Base-by-base conservation (phyloP, 2,888 invertebrate species). In the Patella pellucida region DNA sequence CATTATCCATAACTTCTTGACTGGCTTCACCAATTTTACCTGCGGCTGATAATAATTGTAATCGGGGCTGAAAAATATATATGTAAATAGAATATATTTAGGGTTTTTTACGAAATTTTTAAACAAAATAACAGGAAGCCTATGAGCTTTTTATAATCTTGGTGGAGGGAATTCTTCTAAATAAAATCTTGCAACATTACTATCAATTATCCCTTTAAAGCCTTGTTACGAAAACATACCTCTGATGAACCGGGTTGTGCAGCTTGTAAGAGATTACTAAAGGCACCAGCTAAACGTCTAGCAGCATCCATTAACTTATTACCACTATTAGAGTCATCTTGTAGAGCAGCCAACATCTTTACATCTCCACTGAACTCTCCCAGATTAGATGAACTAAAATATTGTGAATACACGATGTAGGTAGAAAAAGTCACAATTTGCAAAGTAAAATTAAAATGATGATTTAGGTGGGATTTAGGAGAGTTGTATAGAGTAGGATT, bases 341-440 rank as follows among this genome's bases (percentile, higher is more conserved):
- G 97, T 94, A 99, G 93, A 0, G 98, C 97, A 1, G 99, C 98
- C 84, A 99, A 95, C 94, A 98, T 95, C 83, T 95, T 94, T n/a
- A 97, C 96, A 83, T 95, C 98, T 76, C 90, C 90, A 2, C 98
- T 97, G 93, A 99, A 97, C 92, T 98, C 97, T 0, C 98, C 98
- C 83, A 99, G 93, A 89, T 98, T 98, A 86, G 95, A 96, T 52
- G 98, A 97, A 86, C 91, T 91, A 84, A 23, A 70, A 73, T 68
- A 71, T n/a, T 71, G n/a, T 51, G 23, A n/a, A 52, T n/a, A n/a
- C 15, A 52, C 12, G 19, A 14, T n/a, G 19, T 51, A 71, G n/a
- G 51, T 0, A 0, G 16, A 2, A 16, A 41, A 41, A 41, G 11
- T 15, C 41, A 41, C 41, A 41, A 7, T 41, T 41, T 41, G 7